phyloP scores from a whole-genome alignment of 2,113 vertebrate species.

The Stigmatopora nigra region DNA sequence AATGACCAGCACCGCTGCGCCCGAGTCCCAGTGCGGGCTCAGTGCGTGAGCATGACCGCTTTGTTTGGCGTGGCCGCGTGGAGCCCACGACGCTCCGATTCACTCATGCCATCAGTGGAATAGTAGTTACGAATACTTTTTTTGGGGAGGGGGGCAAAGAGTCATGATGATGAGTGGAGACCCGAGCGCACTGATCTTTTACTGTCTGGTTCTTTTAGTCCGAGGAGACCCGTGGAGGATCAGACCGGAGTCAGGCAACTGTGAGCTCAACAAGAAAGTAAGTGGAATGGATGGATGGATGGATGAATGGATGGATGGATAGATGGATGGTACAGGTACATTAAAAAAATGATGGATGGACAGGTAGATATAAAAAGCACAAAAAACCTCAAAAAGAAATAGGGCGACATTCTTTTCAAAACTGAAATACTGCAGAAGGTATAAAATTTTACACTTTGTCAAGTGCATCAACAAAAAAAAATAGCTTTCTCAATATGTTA shows the following conservation, averaged over 20 bases:
- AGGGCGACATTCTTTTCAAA: too few relatives aligned
- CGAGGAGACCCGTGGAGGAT: constrained; percentile 63
- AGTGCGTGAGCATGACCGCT: constrained; percentile 31
- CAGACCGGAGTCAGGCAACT: constrained; percentile 58
- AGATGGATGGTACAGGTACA: not conserved
- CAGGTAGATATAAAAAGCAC: too few relatives aligned
- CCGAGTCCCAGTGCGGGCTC: constrained; percentile 45
- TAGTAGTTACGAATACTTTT: constrained; percentile 2
- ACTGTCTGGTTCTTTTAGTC: constrained; percentile 66
- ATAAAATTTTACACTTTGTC: too few relatives aligned
- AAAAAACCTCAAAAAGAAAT: too few relatives aligned
- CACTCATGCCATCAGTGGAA: constrained; percentile 17
- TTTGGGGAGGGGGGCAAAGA: constrained; percentile 18
- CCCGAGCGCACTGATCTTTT: constrained; percentile 65
- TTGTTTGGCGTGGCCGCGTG: constrained; percentile 35
- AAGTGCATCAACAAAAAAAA: too few relatives aligned
- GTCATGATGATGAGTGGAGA: constrained; percentile 69
- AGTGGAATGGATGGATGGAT: constrained; percentile 20
- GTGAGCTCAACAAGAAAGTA: constrained; percentile 71
- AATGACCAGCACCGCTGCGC: constrained; percentile 19
- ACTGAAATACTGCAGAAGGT: too few relatives aligned
- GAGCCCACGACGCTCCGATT: constrained; percentile 34
- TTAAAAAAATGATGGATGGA: too few relatives aligned
- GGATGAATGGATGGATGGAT: not conserved
- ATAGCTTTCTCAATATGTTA: too few relatives aligned